Evolutionary conservation across 2,888 invertebrate genomes (phyloP).

Genomic region (Penaeus monodon): DNA sequence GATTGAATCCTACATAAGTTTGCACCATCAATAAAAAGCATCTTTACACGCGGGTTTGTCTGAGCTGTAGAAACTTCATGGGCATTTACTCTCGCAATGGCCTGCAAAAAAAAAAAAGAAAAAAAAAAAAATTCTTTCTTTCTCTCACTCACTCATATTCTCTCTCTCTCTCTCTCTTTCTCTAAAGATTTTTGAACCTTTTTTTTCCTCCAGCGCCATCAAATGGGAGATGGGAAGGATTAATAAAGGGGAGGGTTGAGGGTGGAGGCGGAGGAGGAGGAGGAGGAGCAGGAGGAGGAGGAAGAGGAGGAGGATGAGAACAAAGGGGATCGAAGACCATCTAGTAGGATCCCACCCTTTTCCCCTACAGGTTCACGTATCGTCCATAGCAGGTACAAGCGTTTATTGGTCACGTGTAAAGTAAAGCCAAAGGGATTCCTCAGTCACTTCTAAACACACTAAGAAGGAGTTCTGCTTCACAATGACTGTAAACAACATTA

Average conservation of each 20-base stretch:
- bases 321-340: background rate
- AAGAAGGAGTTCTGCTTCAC: slow-evolving; percentile 51
- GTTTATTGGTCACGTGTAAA: slow-evolving; percentile 46
- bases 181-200: background rate
- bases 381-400: slow-evolving; percentile 52
- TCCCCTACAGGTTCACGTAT: slow-evolving; percentile 30
- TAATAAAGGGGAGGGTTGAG: background rate
- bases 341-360: no score
- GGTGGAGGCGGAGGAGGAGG: background rate
- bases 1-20: slow-evolving; percentile 50
- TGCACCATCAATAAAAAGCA: slow-evolving; percentile 61
- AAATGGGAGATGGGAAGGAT: background rate
- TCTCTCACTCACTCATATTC: background rate
- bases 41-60: slow-evolving; percentile 50
- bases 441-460: slow-evolving; percentile 50
- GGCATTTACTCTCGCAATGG: background rate
- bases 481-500: slow-evolving; percentile 62
- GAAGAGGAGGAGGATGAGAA: background rate
- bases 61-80: slow-evolving; percentile 7
- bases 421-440: slow-evolving; percentile 44
- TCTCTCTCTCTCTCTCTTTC: background rate
- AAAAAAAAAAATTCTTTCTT: background rate
- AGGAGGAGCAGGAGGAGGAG: background rate
- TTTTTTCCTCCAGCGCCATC: no score
- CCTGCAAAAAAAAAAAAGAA: slow-evolving; percentile 10